A percentile compares a stretch with the other conserved stretches of the same genome.
phyloP scores from a whole-genome alignment of 1,140 invertebrate genomes.

The Chrysomallon squamiferum region DNA sequence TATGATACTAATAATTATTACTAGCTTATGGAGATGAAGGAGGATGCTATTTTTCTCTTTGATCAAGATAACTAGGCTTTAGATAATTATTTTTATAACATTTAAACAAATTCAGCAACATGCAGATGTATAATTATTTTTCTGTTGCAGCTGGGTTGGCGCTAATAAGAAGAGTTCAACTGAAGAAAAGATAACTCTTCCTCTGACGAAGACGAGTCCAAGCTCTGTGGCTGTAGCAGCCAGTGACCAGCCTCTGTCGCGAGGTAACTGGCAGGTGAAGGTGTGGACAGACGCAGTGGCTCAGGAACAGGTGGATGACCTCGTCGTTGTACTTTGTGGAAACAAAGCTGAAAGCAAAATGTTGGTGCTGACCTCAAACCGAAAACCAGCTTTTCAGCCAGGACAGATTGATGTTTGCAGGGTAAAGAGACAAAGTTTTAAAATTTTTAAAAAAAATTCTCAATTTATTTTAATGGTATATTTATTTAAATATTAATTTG shows the following conservation, averaged over 20 bases:
- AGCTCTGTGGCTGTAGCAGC: conserved; percentile 28
- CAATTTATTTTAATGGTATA: too few relatives aligned
- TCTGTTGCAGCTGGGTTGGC: conserved; percentile 39
- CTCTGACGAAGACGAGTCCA: conserved; percentile 22
- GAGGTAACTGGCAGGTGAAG: conserved; percentile 40
- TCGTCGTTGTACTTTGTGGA: conserved; percentile 42
- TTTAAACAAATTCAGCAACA: too few relatives aligned
- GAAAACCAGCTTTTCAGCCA: conserved; percentile 34
- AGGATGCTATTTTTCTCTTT: too few relatives aligned
- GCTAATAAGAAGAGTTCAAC: conserved; percentile 13
- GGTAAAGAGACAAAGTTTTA: conserved; percentile 29
- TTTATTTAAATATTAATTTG: too few relatives aligned
- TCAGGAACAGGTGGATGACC: conserved; percentile 21
- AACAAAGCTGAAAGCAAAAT: conserved; percentile 35
- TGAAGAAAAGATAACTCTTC: conserved; percentile 32
- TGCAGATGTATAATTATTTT: too few relatives aligned
- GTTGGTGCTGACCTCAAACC: conserved; percentile 17
- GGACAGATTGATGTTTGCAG: conserved; percentile 35
- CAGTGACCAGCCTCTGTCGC: conserved; percentile 21
- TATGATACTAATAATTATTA: too few relatives aligned
- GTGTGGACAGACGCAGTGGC: conserved; percentile 28
- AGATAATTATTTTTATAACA: too few relatives aligned
- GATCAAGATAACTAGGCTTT: too few relatives aligned
- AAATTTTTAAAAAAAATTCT: too few relatives aligned
- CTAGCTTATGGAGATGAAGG: too few relatives aligned